Conservation (phyloP, 2,797 vertebrate species). For the Rhinoraja longicauda region DNA sequence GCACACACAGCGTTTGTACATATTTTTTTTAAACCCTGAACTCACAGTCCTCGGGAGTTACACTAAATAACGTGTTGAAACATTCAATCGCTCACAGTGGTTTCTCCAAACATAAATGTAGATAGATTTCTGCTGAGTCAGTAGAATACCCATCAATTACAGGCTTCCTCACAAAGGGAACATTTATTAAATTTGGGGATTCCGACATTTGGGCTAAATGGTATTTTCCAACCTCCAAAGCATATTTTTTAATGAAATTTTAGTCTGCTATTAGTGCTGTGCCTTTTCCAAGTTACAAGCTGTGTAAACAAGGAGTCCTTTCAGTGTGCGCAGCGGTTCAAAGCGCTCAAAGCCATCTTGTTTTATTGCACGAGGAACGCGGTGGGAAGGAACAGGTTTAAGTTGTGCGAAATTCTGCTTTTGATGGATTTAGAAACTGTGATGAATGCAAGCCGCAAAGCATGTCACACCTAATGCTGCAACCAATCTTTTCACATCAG, state of each 20-base stretch:
- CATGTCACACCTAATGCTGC: neutral
- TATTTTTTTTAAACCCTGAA: neutral
- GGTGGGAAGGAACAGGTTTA: slow-evolving; percentile 19
- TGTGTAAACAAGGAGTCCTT: slow-evolving; percentile 32
- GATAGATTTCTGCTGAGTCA: slow-evolving; percentile 36
- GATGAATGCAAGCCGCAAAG: slow-evolving; percentile 1
- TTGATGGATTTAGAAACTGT: slow-evolving; percentile 38
- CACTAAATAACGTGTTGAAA: slow-evolving; percentile 41
- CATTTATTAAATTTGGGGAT: slow-evolving; percentile 40
- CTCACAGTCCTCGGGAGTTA: slow-evolving; percentile 33
- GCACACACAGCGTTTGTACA: neutral
- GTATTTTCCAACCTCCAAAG: slow-evolving; percentile 41
- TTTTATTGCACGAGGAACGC: slow-evolving; percentile 5
- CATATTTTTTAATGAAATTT: slow-evolving; percentile 38
- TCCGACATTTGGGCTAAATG: slow-evolving; percentile 36
- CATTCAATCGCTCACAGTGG: slow-evolving; percentile 44
- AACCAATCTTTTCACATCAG: neutral
- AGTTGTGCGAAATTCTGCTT: slow-evolving; percentile 26
- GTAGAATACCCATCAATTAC: slow-evolving; percentile 41
- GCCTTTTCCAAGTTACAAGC: neutral
- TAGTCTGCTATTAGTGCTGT: slow-evolving; percentile 39
- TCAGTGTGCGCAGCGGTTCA: neutral
- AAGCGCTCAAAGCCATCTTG: slow-evolving; percentile 19
- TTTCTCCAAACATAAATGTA: slow-evolving; percentile 45
- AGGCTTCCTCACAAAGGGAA: slow-evolving; percentile 36